These are phyloP conservation scores for Eupleurogrammus muticus DNA, from an alignment of 2,797 vertebrate species.

Conservation along the genomic window DNA sequence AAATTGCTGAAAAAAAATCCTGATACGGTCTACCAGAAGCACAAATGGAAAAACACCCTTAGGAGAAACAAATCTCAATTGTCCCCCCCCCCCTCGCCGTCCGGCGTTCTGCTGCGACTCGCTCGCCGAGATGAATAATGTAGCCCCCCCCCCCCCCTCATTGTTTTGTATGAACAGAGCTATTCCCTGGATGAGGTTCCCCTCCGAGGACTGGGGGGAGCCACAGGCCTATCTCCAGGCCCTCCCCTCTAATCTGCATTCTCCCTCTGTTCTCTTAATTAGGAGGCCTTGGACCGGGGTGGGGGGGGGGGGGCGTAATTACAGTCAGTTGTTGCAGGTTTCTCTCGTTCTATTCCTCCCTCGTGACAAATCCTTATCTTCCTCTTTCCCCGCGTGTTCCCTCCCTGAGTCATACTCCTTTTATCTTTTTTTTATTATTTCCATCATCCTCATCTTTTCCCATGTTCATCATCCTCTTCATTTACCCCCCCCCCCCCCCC, in stretches of 20 bases:
- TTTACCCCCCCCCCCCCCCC: no score
- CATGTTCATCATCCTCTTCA: constrained; percentile 21
- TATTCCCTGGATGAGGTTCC: constrained; percentile 58
- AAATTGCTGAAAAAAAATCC: constrained; percentile 17
- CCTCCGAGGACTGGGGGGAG: constrained; percentile 56
- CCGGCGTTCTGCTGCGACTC: constrained; percentile 14
- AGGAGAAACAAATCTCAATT: constrained; percentile 13
- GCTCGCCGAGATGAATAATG: constrained; percentile 66
- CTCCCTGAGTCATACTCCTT: constrained; percentile 31
- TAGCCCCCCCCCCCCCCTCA: constrained; percentile 49
- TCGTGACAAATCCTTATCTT: constrained; percentile 51
- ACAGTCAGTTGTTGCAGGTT: constrained; percentile 59
- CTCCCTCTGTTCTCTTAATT: constrained; percentile 74
- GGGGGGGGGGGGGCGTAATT: constrained; percentile 59
- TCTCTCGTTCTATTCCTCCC: constrained; percentile 54
- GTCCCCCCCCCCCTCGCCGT: constrained; percentile 9
- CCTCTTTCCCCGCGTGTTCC: constrained; percentile 18
- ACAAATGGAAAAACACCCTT: constrained; percentile 12
- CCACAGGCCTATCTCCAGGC: constrained; percentile 70
- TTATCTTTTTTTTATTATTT: constrained; percentile 42
- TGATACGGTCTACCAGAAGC: constrained; percentile 5
- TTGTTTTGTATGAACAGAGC: constrained; percentile 68
- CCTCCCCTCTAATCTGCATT: constrained; percentile 69
- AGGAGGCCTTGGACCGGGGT: constrained; percentile 58
- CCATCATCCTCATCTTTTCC: not conserved